Percentiles rank a stretch among this genome's conserved stretches.
Evolutionary conservation across 2,888 invertebrate genomes (phyloP).

Genomic region (Sarcophaga rosellei): DNA sequence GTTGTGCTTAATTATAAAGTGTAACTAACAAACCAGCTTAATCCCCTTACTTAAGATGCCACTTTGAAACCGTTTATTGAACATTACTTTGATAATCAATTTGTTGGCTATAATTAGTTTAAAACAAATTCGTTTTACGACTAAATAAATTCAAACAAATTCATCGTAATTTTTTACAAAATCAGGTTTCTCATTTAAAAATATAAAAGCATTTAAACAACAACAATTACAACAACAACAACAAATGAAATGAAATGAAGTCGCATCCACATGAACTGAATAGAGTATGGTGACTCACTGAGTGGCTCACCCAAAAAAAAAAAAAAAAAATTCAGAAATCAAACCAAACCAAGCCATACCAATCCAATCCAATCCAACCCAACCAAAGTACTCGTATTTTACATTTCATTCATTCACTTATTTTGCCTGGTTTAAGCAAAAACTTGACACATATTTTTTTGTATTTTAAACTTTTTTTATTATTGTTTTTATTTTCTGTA

Average conservation of each 20-base stretch:
- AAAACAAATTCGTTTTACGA: background rate
- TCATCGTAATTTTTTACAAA: background rate
- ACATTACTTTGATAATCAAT: background rate
- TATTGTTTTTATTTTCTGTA: background rate
- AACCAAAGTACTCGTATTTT: background rate
- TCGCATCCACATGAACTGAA: slow-evolving; percentile 16
- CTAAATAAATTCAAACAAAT: background rate
- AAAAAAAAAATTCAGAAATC: background rate
- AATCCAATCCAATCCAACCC: background rate
- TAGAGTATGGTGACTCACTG: background rate
- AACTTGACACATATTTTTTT: slow-evolving; percentile 59
- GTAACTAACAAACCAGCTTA: background rate
- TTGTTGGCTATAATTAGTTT: background rate
- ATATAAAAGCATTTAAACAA: background rate
- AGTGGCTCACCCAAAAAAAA: slow-evolving; percentile 48
- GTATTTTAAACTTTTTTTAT: background rate
- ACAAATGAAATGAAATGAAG: background rate
- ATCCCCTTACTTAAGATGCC: background rate
- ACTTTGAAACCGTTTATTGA: background rate
- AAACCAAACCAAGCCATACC: background rate
- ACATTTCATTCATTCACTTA: slow-evolving; percentile 38
- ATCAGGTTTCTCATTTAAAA: background rate
- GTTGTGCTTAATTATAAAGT: background rate
- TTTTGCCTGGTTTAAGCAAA: slow-evolving; percentile 27
- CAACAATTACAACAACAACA: too few species aligned